Conservation (phyloP, 2,113 vertebrate genomes). For the Podarcis raffonei region DNA sequence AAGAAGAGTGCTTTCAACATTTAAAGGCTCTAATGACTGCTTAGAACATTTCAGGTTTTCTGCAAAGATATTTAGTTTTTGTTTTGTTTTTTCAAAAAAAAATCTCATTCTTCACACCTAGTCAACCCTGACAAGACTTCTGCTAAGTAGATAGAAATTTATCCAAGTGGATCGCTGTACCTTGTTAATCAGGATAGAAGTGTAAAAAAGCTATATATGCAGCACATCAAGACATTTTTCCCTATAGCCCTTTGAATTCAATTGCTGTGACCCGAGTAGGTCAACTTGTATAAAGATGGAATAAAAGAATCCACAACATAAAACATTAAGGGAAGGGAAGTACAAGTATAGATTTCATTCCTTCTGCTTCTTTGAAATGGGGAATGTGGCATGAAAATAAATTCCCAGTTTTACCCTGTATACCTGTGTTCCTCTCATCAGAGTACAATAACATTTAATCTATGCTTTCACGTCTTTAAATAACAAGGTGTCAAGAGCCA, state of each 20-base stretch:
- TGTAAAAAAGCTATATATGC: neutral
- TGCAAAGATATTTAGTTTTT: neutral
- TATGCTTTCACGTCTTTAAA: neutral
- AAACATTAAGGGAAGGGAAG: neutral
- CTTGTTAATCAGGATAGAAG: neutral
- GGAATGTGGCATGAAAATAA: neutral
- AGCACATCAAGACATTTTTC: neutral
- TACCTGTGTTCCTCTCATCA: neutral
- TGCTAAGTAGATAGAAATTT: neutral
- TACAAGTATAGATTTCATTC: neutral
- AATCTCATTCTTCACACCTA: neutral
- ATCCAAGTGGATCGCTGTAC: neutral
- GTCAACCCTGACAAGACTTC: neutral
- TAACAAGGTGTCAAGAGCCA: too few relatives aligned
- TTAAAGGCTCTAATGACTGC: neutral
- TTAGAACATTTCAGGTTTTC: neutral
- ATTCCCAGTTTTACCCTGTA: neutral
- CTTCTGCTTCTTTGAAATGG: neutral
- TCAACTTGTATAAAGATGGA: neutral
- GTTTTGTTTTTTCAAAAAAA: neutral
- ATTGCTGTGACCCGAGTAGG: neutral
- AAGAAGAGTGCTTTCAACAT: neutral
- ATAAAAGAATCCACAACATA: neutral
- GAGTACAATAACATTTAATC: neutral
- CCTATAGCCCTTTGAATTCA: neutral